These are phyloP conservation scores for Hedychridium roseum DNA, from an alignment of 2,888 invertebrate species.

Conservation along the genomic window DNA sequence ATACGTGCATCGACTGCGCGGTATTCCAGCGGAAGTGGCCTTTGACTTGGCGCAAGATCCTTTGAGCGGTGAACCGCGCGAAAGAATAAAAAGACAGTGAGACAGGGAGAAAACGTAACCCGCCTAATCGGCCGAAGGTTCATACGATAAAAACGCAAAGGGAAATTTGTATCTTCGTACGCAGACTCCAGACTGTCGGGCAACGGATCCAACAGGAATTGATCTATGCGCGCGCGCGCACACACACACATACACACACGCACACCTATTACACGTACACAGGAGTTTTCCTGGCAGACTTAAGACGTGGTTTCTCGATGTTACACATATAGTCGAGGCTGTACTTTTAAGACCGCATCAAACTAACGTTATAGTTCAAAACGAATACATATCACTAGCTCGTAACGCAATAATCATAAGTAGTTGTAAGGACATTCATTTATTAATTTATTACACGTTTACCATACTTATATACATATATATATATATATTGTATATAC, in stretches of 20 bases:
- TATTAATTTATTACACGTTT: conserved; percentile 53
- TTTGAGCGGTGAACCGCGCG: conserved; percentile 32
- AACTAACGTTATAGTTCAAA: conserved; percentile 54
- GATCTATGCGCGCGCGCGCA: not conserved
- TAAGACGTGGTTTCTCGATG: not conserved
- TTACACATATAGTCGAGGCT: conserved; percentile 8
- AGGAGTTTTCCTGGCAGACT: not conserved
- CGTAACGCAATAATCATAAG: conserved; percentile 17
- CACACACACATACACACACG: not conserved
- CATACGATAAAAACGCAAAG: conserved; percentile 34
- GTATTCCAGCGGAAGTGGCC: conserved; percentile 13
- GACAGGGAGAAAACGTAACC: conserved; percentile 35
- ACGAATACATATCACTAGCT: conserved; percentile 56
- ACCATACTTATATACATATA: conserved; percentile 34
- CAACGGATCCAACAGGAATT: too few relatives aligned
- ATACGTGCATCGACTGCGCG: too few relatives aligned
- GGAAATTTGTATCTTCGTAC: conserved; percentile 27
- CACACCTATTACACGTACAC: not conserved
- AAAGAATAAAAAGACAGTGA: too few relatives aligned
- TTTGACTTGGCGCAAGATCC: conserved; percentile 32
- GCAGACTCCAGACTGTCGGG: conserved; percentile 18
- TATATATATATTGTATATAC: conserved; percentile 25
- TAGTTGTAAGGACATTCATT: conserved; percentile 26
- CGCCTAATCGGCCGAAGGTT: conserved; percentile 34
- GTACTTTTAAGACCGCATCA: conserved; percentile 39